Evolutionary conservation across 2,113 vertebrate species (phyloP).

Genomic region (Furnarius figulus): DNA sequence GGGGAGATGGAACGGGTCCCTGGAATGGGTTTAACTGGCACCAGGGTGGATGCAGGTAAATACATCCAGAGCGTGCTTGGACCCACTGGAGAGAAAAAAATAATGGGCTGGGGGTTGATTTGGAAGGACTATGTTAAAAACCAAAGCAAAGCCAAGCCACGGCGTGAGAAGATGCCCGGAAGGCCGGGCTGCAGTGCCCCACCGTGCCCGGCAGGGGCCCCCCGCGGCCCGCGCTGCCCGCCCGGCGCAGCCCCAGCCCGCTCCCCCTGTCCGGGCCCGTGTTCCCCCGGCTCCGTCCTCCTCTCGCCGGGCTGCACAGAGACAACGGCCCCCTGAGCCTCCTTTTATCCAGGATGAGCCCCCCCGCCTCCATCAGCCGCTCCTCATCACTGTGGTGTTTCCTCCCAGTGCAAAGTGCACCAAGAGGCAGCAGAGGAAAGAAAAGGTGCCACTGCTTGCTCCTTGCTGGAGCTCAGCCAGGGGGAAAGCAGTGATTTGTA

Average conservation of each 20-base stretch:
- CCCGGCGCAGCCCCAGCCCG: no score
- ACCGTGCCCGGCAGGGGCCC: neutral
- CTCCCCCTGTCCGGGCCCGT: neutral
- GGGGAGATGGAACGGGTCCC: neutral
- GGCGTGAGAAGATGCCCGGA: no score
- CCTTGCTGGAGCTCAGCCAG: slow-evolving; percentile 59
- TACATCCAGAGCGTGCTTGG: neutral
- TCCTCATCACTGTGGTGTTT: neutral
- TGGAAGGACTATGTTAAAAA: neutral
- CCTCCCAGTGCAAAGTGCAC: neutral
- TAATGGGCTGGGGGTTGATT: neutral
- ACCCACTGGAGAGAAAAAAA: rapidly evolving
- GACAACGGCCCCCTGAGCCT: rapidly evolving
- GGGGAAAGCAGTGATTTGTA: slow-evolving; percentile 60
- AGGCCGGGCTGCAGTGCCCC: neutral
- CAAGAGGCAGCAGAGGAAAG: neutral
- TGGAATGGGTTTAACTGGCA: neutral
- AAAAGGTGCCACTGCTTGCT: neutral
- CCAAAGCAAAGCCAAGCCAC: neutral
- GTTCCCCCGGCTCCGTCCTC: no score
- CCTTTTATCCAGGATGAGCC: neutral
- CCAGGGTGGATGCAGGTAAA: neutral
- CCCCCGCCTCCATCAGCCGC: neutral
- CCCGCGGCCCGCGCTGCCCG: neutral
- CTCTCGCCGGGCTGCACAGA: neutral